Evolutionary conservation across 2,797 vertebrate genomes (phyloP), one percentile per base, ranked within the genome.

Genomic region (Amazonetta brasiliensis): DNA sequence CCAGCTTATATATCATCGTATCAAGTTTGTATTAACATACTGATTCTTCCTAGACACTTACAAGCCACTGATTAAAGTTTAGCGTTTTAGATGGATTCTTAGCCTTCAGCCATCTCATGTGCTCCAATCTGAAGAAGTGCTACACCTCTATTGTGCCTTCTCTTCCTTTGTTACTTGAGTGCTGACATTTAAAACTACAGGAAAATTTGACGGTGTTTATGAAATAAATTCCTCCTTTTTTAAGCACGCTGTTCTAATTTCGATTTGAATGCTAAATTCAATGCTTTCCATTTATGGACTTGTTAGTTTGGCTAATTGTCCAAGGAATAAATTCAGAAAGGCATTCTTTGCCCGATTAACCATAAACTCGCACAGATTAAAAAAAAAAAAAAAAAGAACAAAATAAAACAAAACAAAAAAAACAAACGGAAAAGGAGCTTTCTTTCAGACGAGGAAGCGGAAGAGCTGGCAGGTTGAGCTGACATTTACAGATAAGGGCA

Each of bases 71-170:
- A 96, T 89, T 92, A 93, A 82, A 91, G 87, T 91, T 87, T 66
- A 87, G 80, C 37, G 52, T 91, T 90, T 94, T 5, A 92, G 73
- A 58, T 30, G 78, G 83, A 87, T 94, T 73, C 88, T 87, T 96
- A 89, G 92, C 95, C 92, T 94, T 94, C 92, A 95, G 93, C 92
- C 95, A 95, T 86, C 85, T 92, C 90, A 69, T 19, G 77, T 55
- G 67, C 88, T 67, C 58, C 73, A 81, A 7, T 12, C 90, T 33
- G 52, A 92, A 91, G 21, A 44, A 69, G 39, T 76, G 56, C 72
- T 95, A 56, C 58, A 86, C 69, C 80, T 73, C 62, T 37, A 25
- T 71, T 73, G 62, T 73, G 76, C 52, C 28, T 39, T 55, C 46
- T 89, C 64, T 75, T 68, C 56, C 62, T 73, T 58, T 82, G 59